Base-by-base conservation (phyloP, 2,888 invertebrate species). In the Clostera curtula region DNA sequence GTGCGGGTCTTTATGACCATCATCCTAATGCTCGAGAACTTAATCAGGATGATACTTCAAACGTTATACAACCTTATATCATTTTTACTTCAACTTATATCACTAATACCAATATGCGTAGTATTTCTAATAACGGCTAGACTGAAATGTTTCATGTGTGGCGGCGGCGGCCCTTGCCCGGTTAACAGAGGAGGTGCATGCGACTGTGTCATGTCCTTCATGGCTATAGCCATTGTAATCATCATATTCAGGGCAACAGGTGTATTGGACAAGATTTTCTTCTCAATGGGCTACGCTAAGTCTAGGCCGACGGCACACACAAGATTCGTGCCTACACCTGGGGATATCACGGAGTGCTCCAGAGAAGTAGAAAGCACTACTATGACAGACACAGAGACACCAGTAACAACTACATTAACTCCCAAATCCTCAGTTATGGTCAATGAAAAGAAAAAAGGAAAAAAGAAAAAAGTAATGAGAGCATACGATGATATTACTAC, bases 51-150 rank as follows among this genome's bases (percentile, higher is more conserved):
- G 74, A 17, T 74, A 3, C 43, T 77, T 10, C 77, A 76, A 43
- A 73, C 77, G 1, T 6, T 69, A 2, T 80, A 80, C 50, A 80
- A 77, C 50, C 69, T 74, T 29, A 49, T 77, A 50, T 79, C 77
- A 5, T 74, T 74, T 27, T 0, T 75, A 25, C 46, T 77, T 8
- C 79, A 80, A 55, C 55, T 74, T 51, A 24, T 75, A 31, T 76
- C 79, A 0, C 55, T 80, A 0, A 49, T 79, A 43, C 79, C 79
- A 1, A 72, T 80, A 23, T 79, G 79, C 34, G 25, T 65, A 2
- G 68, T 77, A 8, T 79, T 80, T 19, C 24, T 77, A 2, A 20
- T 74, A 2, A 70, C 77, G 4, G 54, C 77, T 1, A 52, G 61
- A 14, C 47, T 77, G 13, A 73, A 70, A 30, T 73, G 75, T 31